These are phyloP conservation scores for Callocephalon fimbriatum DNA, from an alignment of 2,113 vertebrate genomes.

Conservation along the genomic window DNA sequence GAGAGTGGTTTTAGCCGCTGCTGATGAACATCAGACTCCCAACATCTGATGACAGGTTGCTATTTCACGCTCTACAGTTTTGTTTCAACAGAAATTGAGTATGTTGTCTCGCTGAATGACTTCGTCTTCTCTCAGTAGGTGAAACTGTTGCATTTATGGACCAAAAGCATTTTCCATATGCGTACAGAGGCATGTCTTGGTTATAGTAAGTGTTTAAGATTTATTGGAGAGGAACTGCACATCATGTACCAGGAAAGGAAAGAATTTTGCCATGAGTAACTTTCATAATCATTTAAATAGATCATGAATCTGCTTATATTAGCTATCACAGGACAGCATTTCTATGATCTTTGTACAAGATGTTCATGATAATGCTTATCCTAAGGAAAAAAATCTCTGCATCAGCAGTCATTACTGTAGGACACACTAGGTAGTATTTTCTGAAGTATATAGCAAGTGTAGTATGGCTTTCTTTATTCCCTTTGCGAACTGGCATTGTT, in stretches of 20 bases:
- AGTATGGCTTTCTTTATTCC: background rate
- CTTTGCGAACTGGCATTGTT: background rate
- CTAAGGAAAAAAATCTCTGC: background rate
- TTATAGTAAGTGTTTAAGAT: background rate
- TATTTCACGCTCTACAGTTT: slow-evolving; percentile 69
- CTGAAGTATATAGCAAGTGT: background rate
- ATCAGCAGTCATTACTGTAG: background rate
- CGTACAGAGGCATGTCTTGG: background rate
- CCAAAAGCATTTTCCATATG: slow-evolving; percentile 4
- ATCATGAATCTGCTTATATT: background rate
- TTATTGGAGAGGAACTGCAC: slow-evolving; percentile 4
- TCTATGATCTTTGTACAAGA: background rate
- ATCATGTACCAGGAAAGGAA: background rate
- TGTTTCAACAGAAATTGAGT: slow-evolving; percentile 64
- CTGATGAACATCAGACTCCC: slow-evolving; percentile 45
- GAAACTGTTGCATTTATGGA: slow-evolving; percentile 15
- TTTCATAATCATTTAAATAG: background rate
- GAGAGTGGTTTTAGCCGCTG: slow-evolving; percentile 32
- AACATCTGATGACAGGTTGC: slow-evolving; percentile 62
- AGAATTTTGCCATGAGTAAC: background rate
- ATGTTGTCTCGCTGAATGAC: slow-evolving; percentile 42
- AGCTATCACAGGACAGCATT: background rate
- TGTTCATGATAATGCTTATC: background rate
- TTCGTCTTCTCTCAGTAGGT: slow-evolving; percentile 17
- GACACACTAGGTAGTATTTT: background rate